A percentile compares a stretch with the other conserved stretches of the same genome.
phyloP scores from a whole-genome alignment of 2,113 vertebrate genomes.

The Formicarius rufipectus region DNA sequence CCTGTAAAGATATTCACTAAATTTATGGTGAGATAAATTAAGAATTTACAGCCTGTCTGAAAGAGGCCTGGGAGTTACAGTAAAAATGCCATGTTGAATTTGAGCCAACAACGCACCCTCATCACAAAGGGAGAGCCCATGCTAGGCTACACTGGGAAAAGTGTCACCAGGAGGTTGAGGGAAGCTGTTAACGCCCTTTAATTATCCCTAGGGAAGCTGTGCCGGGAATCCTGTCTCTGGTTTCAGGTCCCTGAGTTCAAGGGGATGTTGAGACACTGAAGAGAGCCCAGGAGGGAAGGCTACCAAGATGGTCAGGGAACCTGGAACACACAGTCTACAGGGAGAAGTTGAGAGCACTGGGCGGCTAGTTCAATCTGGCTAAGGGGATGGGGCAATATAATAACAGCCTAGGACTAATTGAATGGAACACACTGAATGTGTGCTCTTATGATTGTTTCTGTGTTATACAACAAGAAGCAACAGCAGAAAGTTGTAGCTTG shows the following conservation, averaged over 20 bases:
- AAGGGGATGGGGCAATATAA: background rate
- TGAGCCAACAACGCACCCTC: background rate
- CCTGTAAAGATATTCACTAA: conserved; percentile 49
- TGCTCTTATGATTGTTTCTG: background rate
- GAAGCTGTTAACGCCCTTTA: background rate
- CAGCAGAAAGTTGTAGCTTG: background rate
- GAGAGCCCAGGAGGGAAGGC: background rate
- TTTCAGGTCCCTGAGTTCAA: background rate
- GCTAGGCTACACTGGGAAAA: background rate
- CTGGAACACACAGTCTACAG: background rate
- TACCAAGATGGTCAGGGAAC: background rate
- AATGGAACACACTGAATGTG: background rate
- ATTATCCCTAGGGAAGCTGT: background rate
- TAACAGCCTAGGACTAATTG: background rate
- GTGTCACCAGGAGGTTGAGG: background rate
- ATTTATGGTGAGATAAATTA: background rate
- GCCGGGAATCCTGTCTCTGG: background rate
- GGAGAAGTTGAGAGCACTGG: background rate
- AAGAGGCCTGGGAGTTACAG: background rate
- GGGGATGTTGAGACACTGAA: background rate
- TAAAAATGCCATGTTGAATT: background rate
- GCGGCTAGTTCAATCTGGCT: background rate
- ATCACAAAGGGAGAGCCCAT: background rate
- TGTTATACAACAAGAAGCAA: background rate
- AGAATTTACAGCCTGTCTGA: background rate